Base-by-base conservation (phyloP, 2,113 vertebrate species). In the Gavialis gangeticus region DNA sequence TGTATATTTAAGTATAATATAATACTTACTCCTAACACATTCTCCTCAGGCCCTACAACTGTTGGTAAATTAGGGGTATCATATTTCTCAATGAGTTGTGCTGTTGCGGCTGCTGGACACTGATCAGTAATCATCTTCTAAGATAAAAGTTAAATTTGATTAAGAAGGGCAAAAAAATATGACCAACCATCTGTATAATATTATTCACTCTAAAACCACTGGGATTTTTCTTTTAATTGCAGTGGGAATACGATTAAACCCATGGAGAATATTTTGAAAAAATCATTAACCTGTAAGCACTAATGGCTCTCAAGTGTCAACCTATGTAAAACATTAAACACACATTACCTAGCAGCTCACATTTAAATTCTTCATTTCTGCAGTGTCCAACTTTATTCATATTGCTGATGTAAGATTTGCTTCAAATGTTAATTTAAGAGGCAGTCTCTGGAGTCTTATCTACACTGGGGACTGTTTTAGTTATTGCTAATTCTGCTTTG, bases 11-110 rank as follows among this genome's bases (percentile, higher is more conserved):
- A 46, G 27, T 16, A 58, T 19, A 25, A 11, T 18, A 37, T 59
- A 78, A 19, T 87, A 94, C 89, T 75, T 93, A 96, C 96, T 86
- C 69, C 82, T 75, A 46, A 19, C 37, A 66, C 22, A 19, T 21
- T 30, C 62, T 96, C 91, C 30, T 94, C 90, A 17, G 27, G 82
- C 64, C 96, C 96, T 77, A 87, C 76, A 58, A 94, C 81, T 10
- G 75, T 84, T 54, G 91, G 67, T 69, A 95, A 83, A 58, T 85
- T 75, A n/a, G 94, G 84, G 58, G 82, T 59, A 30, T 84, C 93
- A 62, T 63, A 66, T 55, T 92, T 95, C 46, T 91, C 88, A 22
- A 84, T 79, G 34, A 91, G 78, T 60, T 96, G 93, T n/a, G 56
- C 90, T 37, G 75, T 54, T 21, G 87, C 77, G 73, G 82, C 84